Percentiles rank a stretch among this genome's conserved stretches.
phyloP scores from a whole-genome alignment of 1,140 invertebrate species.

The Littorina saxatilis region DNA sequence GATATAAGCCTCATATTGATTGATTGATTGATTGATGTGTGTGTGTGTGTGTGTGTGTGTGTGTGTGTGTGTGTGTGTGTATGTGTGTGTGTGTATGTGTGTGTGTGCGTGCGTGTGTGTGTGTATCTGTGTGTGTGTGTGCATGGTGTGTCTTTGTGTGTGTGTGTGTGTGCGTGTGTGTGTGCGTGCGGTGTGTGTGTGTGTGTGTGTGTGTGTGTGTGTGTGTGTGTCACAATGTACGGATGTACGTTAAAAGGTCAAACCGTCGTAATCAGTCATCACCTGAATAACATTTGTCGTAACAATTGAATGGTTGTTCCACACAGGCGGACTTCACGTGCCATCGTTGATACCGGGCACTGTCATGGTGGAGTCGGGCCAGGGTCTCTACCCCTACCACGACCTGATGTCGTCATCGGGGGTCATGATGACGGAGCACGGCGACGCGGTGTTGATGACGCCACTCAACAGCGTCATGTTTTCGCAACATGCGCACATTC shows the following conservation, averaged over 20 bases:
- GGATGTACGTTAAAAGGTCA: too few relatives aligned
- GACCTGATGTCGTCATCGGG: background rate
- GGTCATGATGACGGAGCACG: background rate
- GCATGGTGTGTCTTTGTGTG: background rate
- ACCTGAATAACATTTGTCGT: too few relatives aligned
- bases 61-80: constrained; percentile 8
- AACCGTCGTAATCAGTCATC: too few relatives aligned
- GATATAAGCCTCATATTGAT: too few relatives aligned
- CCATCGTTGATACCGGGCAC: background rate
- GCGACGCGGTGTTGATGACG: constrained; percentile 4
- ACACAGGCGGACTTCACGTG: background rate
- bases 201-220: too few relatives aligned
- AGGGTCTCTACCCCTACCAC: background rate
- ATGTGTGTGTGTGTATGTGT: background rate
- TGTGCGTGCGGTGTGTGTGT: background rate
- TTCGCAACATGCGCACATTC: background rate
- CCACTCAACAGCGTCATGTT: constrained; percentile 17
- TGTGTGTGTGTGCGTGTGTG: constrained; percentile 9
- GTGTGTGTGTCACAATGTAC: too few relatives aligned
- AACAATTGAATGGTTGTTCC: too few relatives aligned
- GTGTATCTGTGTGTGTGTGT: constrained; percentile 13
- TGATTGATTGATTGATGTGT: too few relatives aligned
- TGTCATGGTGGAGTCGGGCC: background rate
- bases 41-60: background rate
- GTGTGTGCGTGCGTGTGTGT: constrained; percentile 16